phyloP scores from a whole-genome alignment of 2,113 vertebrate genomes.

The Taurulus bubalis region DNA sequence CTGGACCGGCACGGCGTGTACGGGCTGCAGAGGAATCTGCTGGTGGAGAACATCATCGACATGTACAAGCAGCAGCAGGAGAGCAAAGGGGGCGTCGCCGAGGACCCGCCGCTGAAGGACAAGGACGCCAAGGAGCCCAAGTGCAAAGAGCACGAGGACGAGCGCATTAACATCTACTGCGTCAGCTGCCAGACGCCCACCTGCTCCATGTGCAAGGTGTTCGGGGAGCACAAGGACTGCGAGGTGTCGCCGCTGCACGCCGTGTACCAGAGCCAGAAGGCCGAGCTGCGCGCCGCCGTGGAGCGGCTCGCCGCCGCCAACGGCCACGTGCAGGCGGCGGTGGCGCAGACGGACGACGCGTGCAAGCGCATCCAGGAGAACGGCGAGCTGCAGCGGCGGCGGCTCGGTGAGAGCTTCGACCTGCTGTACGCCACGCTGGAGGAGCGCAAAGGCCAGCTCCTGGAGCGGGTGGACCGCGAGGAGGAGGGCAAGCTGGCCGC shows the following conservation, averaged over 20 bases:
- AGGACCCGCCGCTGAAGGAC: slow-evolving; percentile 79
- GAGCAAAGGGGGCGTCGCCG: slow-evolving; percentile 17
- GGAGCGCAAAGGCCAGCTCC: slow-evolving; percentile 86
- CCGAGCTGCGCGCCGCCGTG: slow-evolving; percentile 72
- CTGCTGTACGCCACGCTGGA: slow-evolving; percentile 85
- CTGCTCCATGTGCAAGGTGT: slow-evolving; percentile 95
- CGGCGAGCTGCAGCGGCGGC: slow-evolving; percentile 83
- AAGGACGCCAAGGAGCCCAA: slow-evolving; percentile 84
- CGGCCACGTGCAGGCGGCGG: slow-evolving; percentile 56
- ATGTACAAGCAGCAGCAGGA: slow-evolving; percentile 89
- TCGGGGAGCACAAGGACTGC: slow-evolving; percentile 90
- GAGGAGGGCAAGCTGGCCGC: slow-evolving; percentile 83
- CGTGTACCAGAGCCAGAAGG: slow-evolving; percentile 89
- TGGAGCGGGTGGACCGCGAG: slow-evolving; percentile 83
- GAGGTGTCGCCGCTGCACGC: slow-evolving; percentile 88
- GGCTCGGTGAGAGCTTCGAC: slow-evolving; percentile 86
- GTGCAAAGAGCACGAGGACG: slow-evolving; percentile 91
- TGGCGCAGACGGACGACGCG: slow-evolving; percentile 67
- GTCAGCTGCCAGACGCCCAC: slow-evolving; percentile 90
- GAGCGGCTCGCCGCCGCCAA: slow-evolving; percentile 73
- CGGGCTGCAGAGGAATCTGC: slow-evolving; percentile 92
- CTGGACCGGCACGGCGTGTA: slow-evolving; percentile 94
- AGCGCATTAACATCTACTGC: slow-evolving; percentile 96
- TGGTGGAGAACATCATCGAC: slow-evolving; percentile 84
- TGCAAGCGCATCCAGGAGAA: slow-evolving; percentile 84